These are phyloP conservation scores for Emydocephalus ijimae DNA, from an alignment of 2,113 vertebrate genomes.

Conservation along the genomic window DNA sequence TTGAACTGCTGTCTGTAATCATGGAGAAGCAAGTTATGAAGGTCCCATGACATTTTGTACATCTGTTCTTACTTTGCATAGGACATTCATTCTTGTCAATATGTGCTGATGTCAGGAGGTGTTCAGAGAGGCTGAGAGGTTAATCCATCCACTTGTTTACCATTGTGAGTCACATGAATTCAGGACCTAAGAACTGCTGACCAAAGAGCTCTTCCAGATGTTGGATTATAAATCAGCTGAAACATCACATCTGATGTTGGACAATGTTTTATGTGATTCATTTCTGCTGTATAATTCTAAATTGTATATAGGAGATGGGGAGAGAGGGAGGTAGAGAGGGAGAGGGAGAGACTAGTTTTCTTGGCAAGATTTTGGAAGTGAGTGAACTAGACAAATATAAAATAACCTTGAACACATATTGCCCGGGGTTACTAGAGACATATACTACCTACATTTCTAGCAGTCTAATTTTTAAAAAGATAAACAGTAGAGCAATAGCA, in stretches of 20 bases:
- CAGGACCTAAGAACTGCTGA: background rate
- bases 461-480: background rate
- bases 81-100: background rate
- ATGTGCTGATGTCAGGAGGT: background rate
- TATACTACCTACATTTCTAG: background rate
- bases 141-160: background rate
- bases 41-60: background rate
- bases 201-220: background rate
- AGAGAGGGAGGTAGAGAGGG: no score
- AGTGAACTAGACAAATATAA: background rate
- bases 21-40: background rate
- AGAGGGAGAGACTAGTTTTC: background rate
- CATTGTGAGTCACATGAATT: background rate
- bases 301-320: background rate
- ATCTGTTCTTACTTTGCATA: background rate
- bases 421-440: background rate
- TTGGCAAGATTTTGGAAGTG: background rate
- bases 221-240: conserved; percentile 3
- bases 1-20: background rate
- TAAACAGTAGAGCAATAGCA: background rate
- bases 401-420: background rate
- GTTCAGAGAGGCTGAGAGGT: background rate
- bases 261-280: background rate
- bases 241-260: background rate
- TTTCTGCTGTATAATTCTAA: background rate